Evolutionary conservation across 2,888 invertebrate genomes (phyloP).

Genomic region (Boloria selene): DNA sequence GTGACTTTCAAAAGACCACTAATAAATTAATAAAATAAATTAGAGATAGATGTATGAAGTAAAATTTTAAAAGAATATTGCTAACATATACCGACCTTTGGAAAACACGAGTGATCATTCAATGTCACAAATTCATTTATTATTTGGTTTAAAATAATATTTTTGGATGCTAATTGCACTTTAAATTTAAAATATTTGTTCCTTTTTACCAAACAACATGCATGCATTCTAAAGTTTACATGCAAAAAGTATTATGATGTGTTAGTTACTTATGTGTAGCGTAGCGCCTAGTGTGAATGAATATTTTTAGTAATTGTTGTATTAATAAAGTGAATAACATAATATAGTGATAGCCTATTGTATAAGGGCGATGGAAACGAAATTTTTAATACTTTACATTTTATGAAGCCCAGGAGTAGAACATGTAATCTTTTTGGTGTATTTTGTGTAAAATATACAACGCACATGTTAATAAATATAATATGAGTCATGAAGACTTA

Average conservation of each 20-base stretch:
- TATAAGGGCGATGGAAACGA: conserved; percentile 14
- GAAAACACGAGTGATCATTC: no score
- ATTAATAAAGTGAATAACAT: conserved; percentile 46
- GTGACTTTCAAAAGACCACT: no score
- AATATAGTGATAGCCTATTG: conserved; percentile 32
- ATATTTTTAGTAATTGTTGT: conserved; percentile 53
- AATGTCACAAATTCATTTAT: no score
- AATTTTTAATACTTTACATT: background rate
- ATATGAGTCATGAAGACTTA: background rate
- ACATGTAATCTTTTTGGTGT: conserved; percentile 21
- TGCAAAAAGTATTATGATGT: conserved; percentile 72
- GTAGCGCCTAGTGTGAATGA: conserved; percentile 53
- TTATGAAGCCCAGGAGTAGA: background rate
- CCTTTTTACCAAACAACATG: conserved; percentile 26
- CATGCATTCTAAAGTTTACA: conserved; percentile 46
- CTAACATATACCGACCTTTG: no score
- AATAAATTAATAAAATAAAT: no score
- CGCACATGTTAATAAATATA: conserved; percentile 46
- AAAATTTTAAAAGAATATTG: no score
- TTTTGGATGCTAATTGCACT: background rate
- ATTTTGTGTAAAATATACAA: conserved; percentile 34
- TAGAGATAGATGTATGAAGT: no score
- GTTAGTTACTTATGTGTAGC: conserved; percentile 76
- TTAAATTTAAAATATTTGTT: conserved; percentile 9
- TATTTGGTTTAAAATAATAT: background rate